A percentile compares a stretch with the other conserved stretches of the same genome.
phyloP scores from a whole-genome alignment of 2,113 vertebrate genomes.

The Stigmatopora argus region DNA sequence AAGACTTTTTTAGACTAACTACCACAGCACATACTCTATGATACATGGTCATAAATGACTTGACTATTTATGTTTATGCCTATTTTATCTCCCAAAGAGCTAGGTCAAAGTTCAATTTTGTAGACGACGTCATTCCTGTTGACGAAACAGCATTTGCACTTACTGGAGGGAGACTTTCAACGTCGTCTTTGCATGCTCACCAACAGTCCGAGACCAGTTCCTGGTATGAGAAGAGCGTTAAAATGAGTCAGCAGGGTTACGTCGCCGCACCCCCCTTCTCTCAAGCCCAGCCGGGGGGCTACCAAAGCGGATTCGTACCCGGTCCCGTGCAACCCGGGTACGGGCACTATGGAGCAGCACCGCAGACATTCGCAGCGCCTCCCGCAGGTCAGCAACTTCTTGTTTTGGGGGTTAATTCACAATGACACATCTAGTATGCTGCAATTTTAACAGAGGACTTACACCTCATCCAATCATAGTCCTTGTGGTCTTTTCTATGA shows the following conservation, averaged over 20 bases:
- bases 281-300: constrained; percentile 83
- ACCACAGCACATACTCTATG: constrained; percentile 12
- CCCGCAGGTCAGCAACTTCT: constrained; percentile 70
- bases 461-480: too few species aligned
- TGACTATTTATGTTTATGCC: not conserved
- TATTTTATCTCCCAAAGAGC: constrained; percentile 43
- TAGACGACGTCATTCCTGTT: constrained; percentile 9
- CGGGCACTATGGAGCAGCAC: constrained; percentile 77
- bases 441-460: too few species aligned
- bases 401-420: not conserved
- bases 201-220: constrained; percentile 1
- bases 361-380: constrained; percentile 61
- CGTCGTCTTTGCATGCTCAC: not conserved
- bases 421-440: not conserved
- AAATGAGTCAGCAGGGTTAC: constrained; percentile 96
- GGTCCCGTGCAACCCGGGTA: constrained; percentile 72
- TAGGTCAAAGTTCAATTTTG: constrained; percentile 59
- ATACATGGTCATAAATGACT: too few species aligned
- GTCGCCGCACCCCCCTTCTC: constrained; percentile 87
- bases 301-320: constrained; percentile 73
- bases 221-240: constrained; percentile 66
- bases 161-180: not conserved
- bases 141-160: constrained; percentile 4
- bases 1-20: not conserved
- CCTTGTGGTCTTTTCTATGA: too few species aligned